These are phyloP conservation scores for Eonycteris spelaea DNA, from an alignment of 2,113 vertebrate genomes.

Conservation along the genomic window DNA sequence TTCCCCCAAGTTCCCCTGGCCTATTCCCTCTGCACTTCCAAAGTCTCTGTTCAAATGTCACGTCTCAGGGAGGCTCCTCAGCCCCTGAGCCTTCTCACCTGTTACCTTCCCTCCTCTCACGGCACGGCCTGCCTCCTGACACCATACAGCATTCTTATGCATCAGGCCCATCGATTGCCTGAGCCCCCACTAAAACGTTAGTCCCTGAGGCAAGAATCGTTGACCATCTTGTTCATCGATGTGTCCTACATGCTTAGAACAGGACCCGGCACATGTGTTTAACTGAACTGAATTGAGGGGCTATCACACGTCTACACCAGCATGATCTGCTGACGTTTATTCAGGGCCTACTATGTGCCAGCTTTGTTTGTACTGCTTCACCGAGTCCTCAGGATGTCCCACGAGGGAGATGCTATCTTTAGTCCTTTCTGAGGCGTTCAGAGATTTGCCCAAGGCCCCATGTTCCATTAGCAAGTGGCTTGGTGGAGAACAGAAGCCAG, in stretches of 20 bases:
- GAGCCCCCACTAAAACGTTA: not conserved
- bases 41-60: not conserved
- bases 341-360: fast-evolving
- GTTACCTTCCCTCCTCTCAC: not conserved
- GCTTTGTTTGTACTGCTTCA: not conserved
- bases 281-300: fast-evolving
- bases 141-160: fast-evolving
- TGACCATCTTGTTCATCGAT: too few relatives aligned
- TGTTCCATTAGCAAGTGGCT: fast-evolving
- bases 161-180: fast-evolving
- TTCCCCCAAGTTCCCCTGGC: not conserved
- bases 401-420: fast-evolving
- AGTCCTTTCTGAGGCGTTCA: not conserved
- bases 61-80: not conserved
- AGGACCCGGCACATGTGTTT: not conserved
- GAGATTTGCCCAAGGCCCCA: not conserved
- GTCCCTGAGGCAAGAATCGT: not conserved
- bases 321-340: too few relatives aligned
- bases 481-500: fast-evolving
- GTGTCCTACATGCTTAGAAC: not conserved
- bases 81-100: fast-evolving
- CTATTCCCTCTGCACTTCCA: not conserved
- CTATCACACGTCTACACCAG: fast-evolving
- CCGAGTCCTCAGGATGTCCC: not conserved
- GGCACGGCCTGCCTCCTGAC: not conserved